Conservation (phyloP, 2,888 invertebrate species). For the Stomorhina lunata region DNA sequence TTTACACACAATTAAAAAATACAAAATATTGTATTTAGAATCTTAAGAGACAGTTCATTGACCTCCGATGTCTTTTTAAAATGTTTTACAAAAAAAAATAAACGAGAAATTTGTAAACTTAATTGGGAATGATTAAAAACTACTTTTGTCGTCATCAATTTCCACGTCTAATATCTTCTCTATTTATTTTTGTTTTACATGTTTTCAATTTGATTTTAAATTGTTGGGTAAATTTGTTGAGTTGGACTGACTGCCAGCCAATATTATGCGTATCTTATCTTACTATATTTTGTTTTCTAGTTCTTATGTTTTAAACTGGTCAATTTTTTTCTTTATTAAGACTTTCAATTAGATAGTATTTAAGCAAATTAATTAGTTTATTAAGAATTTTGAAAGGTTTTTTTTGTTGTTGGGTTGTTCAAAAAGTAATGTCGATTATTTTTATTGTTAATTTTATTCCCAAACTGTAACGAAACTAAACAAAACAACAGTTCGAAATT, state of each 20-base stretch:
- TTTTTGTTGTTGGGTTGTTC: too few relatives aligned
- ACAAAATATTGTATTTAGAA: slow-evolving; percentile 1
- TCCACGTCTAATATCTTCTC: background rate
- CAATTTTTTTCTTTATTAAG: background rate
- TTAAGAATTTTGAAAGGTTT: too few relatives aligned
- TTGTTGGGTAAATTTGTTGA: too few relatives aligned
- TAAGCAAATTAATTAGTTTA: too few relatives aligned
- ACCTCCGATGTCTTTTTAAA: slow-evolving; percentile 31
- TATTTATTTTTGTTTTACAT: background rate
- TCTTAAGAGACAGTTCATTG: too few relatives aligned
- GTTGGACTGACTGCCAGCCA: too few relatives aligned
- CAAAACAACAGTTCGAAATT: too few relatives aligned
- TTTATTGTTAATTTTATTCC: too few relatives aligned
- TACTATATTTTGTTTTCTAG: background rate
- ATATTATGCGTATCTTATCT: background rate
- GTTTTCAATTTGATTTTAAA: background rate
- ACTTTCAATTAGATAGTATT: too few relatives aligned
- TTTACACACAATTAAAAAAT: background rate
- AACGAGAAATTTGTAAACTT: slow-evolving; percentile 23
- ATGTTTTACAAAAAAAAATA: slow-evolving; percentile 29
- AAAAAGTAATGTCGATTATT: too few relatives aligned
- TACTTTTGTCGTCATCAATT: background rate
- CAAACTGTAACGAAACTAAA: too few relatives aligned
- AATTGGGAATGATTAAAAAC: too few relatives aligned
- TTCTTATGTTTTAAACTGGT: background rate